phyloP scores from a whole-genome alignment of 1,140 invertebrate species.

The Conus betulinus region DNA sequence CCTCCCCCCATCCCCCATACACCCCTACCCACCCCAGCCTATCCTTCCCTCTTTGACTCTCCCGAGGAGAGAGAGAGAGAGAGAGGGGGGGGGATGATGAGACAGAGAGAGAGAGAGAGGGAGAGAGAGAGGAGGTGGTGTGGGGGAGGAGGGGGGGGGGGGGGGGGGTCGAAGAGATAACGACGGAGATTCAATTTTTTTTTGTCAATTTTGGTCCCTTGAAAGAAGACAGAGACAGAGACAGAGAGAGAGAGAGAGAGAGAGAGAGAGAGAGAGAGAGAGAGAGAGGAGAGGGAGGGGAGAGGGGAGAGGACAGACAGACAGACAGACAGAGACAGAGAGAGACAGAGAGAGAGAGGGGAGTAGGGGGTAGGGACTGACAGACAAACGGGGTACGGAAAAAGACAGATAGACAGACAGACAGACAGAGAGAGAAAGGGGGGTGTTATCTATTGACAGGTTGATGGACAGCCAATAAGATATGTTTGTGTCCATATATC shows the following conservation, averaged over 20 bases:
- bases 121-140: background rate
- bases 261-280: background rate
- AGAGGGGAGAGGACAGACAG: background rate
- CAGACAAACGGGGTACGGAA: no score
- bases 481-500: no score
- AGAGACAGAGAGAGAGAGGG: no score
- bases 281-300: background rate
- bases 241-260: background rate
- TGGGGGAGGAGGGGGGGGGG: background rate
- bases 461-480: no score
- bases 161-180: background rate
- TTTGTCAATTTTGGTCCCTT: no score
- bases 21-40: no score
- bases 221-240: background rate
- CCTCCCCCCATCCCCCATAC: no score
- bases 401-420: background rate
- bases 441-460: background rate
- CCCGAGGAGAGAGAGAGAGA: background rate
- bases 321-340: background rate
- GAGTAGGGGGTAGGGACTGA: no score
- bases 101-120: background rate
- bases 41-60: no score
- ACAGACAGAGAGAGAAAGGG: background rate
- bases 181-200: background rate
- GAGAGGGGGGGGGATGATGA: background rate